phyloP scores from a whole-genome alignment of 2,888 invertebrate genomes.

The Cloeon dipterum region DNA sequence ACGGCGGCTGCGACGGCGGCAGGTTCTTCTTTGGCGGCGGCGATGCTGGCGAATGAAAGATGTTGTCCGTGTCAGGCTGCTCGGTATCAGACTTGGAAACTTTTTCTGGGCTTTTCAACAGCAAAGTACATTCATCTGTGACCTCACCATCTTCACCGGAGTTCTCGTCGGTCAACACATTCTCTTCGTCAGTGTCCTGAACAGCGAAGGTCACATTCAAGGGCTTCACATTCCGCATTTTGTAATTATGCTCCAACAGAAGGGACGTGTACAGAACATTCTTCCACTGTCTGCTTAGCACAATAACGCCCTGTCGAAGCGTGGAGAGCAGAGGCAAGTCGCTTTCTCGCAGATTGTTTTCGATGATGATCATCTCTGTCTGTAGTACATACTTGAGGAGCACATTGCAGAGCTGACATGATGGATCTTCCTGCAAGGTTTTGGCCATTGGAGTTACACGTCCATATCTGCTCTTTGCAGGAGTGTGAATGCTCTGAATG shows the following conservation, averaged over 20 bases:
- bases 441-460: slow-evolving; percentile 69
- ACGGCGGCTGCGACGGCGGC: slow-evolving; percentile 28
- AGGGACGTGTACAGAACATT: slow-evolving; percentile 84
- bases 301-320: slow-evolving; percentile 85
- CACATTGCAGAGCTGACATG: slow-evolving; percentile 78
- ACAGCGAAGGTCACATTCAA: slow-evolving; percentile 44
- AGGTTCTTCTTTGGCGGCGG: slow-evolving; percentile 14
- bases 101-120: slow-evolving; percentile 18
- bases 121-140: slow-evolving; percentile 47
- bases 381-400: slow-evolving; percentile 63
- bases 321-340: slow-evolving; percentile 75
- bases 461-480: slow-evolving; percentile 73
- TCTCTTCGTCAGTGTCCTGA: slow-evolving; percentile 18
- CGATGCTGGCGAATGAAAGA: slow-evolving; percentile 4
- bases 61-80: slow-evolving; percentile 3
- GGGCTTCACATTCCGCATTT: slow-evolving; percentile 44
- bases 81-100: slow-evolving; percentile 3
- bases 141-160: slow-evolving; percentile 34
- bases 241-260: slow-evolving; percentile 69
- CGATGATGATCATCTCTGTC: slow-evolving; percentile 51
- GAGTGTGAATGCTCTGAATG: slow-evolving; percentile 57
- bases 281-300: slow-evolving; percentile 90
- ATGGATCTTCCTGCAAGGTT: slow-evolving; percentile 86
- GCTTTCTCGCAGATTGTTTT: slow-evolving; percentile 57
- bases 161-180: slow-evolving; percentile 27